Evolutionary conservation across 2,888 invertebrate species (phyloP).

Genomic region (Lypha dubia): DNA sequence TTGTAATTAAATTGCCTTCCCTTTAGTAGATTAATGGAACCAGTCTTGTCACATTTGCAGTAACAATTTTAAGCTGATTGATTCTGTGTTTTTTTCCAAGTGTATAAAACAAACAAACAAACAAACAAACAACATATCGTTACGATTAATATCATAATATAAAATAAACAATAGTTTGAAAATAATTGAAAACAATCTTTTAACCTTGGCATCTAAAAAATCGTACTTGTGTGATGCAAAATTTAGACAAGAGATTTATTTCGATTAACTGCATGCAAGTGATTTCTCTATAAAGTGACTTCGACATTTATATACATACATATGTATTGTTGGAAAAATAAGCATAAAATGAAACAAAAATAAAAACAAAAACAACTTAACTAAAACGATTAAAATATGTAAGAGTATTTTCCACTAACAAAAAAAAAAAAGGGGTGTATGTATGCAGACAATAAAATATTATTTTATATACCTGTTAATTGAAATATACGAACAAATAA

Average conservation of each 20-base stretch:
- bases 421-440: neutral
- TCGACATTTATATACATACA: slow-evolving; percentile 5
- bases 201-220: slow-evolving; percentile 71
- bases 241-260: slow-evolving; percentile 32
- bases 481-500: slow-evolving; percentile 6
- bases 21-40: too few relatives aligned
- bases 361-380: neutral
- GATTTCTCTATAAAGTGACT: slow-evolving; percentile 25
- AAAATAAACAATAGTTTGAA: slow-evolving; percentile 36
- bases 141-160: slow-evolving; percentile 23
- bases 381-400: slow-evolving; percentile 36
- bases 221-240: slow-evolving; percentile 34
- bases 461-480: slow-evolving; percentile 7
- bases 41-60: too few relatives aligned
- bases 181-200: slow-evolving; percentile 50
- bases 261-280: slow-evolving; percentile 57
- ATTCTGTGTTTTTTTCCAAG: neutral
- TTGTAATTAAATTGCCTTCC: too few relatives aligned
- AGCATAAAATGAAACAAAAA: neutral
- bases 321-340: slow-evolving; percentile 39
- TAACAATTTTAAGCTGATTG: neutral
- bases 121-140: slow-evolving; percentile 13
- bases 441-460: slow-evolving; percentile 4
- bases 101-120: slow-evolving; percentile 19
- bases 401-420: slow-evolving; percentile 11